Evolutionary conservation across 1,140 invertebrate genomes (phyloP), one percentile per base, ranked within the genome.

Genomic region (Lanistes nyassanus): DNA sequence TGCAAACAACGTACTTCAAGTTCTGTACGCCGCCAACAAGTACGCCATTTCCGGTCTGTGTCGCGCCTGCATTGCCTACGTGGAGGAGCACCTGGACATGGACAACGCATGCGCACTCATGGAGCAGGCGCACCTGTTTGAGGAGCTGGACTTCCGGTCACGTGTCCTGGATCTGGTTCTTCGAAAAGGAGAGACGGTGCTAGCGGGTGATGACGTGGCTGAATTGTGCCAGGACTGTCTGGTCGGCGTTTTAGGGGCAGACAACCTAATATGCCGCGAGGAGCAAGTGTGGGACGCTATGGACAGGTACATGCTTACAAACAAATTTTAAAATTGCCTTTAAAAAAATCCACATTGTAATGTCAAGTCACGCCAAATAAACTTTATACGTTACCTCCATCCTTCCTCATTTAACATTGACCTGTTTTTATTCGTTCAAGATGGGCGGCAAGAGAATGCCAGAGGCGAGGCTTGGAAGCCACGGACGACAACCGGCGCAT

Each of bases 21-120:
- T 94, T 11, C 86, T 95, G 39, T 95, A 95, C 83, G 94, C 94
- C 2, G 94, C 94, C n/a, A 95, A 95, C 82, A 96, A 96, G 82
- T 96, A 96, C 88, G 93, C 93, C 2, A 93, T 96, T 0, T 92
- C 93, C 6, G 92, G 93, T 19, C 87, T 96, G 73, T 93, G 95
- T 84, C 92, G 93, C 76, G 93, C 93, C 79, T 96, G 94, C 88
- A 93, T 95, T 1, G 93, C 94, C 82, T 95, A 94, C 87, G 88
- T 96, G n/a, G 93, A 94, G 82, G 91, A 91, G 36, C 94, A 94
- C 85, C 89, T 95, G 37, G 92, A 92, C 36, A 92, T 92, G 31
- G 93, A 95, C 77, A 95, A 95, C 90, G 94, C 94, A 16, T 95
- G 82, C 74, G 51, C 69, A 9, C 74, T 82, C 29, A 47, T 82